Conservation (phyloP, 30 jellyfish, hydroid and myxozoan genomes). For the Hydra vulgaris region DNA sequence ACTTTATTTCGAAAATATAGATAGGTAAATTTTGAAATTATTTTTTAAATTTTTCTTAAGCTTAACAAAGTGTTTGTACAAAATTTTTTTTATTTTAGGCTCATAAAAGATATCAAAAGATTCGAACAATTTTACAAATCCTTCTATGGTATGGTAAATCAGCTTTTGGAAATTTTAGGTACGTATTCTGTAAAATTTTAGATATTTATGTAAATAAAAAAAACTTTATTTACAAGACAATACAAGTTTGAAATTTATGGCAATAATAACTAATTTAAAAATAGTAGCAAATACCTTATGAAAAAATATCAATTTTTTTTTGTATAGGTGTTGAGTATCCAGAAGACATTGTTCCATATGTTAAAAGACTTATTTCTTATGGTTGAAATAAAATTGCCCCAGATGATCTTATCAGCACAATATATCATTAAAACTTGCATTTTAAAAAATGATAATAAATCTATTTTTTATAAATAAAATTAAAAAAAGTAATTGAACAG, state of each 20-base stretch:
- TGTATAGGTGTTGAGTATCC: constrained; percentile 52
- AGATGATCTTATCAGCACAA: too few relatives aligned
- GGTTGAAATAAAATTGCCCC: too few relatives aligned
- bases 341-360: constrained; percentile 79
- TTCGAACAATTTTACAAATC: constrained; percentile 74
- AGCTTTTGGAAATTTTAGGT: constrained; percentile 56
- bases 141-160: constrained; percentile 48
- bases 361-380: background rate
- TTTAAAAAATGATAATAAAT: too few relatives aligned
- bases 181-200: too few relatives aligned
- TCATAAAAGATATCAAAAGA: constrained; percentile 45
- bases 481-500: too few relatives aligned
- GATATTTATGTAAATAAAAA: too few relatives aligned
- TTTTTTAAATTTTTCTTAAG: background rate
- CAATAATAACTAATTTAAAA: too few relatives aligned
- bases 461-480: too few relatives aligned
- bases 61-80: too few relatives aligned
- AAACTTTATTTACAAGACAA: too few relatives aligned
- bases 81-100: constrained; percentile 26
- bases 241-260: too few relatives aligned
- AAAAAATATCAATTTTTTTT: background rate
- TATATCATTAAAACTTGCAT: too few relatives aligned
- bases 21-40: constrained; percentile 41
- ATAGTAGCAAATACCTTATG: background rate
- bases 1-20: constrained; percentile 55